A percentile compares a stretch with the other conserved stretches of the same genome.
These are phyloP conservation scores for Epirrhoe tristata DNA, from an alignment of 2,888 invertebrate genomes.

Conservation along the genomic window DNA sequence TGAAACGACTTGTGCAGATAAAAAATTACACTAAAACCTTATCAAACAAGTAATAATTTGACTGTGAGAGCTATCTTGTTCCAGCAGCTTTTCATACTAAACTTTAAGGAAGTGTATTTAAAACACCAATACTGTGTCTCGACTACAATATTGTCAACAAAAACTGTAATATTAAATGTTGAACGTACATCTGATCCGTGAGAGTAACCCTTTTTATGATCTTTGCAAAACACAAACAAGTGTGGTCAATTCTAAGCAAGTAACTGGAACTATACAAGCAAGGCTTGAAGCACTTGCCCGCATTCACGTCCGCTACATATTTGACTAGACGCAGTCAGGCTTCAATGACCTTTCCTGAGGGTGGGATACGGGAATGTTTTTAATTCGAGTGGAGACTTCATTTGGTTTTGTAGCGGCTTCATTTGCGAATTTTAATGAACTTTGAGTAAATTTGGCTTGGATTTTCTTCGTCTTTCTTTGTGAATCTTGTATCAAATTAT, in stretches of 20 bases:
- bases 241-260: background rate
- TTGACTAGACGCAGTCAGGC: slow-evolving; percentile 40
- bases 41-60: no score
- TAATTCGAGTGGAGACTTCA: slow-evolving; percentile 23
- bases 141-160: no score
- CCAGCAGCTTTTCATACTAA: no score
- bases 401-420: slow-evolving; percentile 3
- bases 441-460: background rate
- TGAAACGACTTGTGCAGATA: no score
- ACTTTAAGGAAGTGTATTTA: no score
- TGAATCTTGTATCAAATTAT: background rate
- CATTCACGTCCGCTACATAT: slow-evolving; percentile 43
- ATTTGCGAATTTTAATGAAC: slow-evolving; percentile 7
- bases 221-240: background rate
- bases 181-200: no score
- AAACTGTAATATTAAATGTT: no score
- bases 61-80: no score
- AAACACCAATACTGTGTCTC: no score
- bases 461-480: background rate
- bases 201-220: no score
- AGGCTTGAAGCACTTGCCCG: slow-evolving; percentile 29
- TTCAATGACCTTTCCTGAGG: slow-evolving; percentile 38
- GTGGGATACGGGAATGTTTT: slow-evolving; percentile 21
- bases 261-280: slow-evolving; percentile 14
- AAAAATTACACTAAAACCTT: no score